Evolutionary conservation across 1,140 invertebrate species (phyloP).

Genomic region (Papilio polyxenes): DNA sequence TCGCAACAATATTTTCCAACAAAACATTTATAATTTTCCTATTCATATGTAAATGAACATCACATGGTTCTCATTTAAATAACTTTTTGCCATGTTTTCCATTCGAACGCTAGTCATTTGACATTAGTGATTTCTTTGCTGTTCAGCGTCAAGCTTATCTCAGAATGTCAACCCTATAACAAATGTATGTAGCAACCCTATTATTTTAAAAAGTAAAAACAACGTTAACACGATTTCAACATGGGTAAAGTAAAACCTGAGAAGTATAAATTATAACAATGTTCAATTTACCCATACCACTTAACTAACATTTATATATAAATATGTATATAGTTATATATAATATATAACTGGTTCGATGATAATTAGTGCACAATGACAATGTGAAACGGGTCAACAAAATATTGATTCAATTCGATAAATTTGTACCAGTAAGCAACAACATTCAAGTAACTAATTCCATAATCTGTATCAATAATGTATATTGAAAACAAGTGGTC

Average conservation of each 20-base stretch:
- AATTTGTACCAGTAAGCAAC: slow-evolving; percentile 1
- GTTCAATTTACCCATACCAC: too few relatives aligned
- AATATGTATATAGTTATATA: too few relatives aligned
- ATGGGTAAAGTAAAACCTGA: neutral
- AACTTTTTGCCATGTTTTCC: neutral
- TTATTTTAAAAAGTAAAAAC: neutral
- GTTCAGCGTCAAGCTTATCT: neutral
- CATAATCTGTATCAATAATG: slow-evolving; percentile 70
- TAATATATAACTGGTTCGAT: neutral
- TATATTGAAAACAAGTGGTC: slow-evolving; percentile 68
- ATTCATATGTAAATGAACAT: neutral
- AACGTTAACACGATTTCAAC: neutral
- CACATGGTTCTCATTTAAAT: neutral
- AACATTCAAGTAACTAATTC: slow-evolving; percentile 41
- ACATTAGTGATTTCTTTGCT: neutral
- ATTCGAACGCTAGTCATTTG: neutral
- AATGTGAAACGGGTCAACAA: neutral
- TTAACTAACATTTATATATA: too few relatives aligned
- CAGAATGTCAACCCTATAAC: too few relatives aligned
- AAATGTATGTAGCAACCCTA: neutral
- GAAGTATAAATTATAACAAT: neutral
- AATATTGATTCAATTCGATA: slow-evolving; percentile 32
- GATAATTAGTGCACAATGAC: neutral
- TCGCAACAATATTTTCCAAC: slow-evolving; percentile 29
- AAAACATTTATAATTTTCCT: neutral